Base-by-base conservation (phyloP, 2,797 vertebrate species). In the Tinamus major region DNA sequence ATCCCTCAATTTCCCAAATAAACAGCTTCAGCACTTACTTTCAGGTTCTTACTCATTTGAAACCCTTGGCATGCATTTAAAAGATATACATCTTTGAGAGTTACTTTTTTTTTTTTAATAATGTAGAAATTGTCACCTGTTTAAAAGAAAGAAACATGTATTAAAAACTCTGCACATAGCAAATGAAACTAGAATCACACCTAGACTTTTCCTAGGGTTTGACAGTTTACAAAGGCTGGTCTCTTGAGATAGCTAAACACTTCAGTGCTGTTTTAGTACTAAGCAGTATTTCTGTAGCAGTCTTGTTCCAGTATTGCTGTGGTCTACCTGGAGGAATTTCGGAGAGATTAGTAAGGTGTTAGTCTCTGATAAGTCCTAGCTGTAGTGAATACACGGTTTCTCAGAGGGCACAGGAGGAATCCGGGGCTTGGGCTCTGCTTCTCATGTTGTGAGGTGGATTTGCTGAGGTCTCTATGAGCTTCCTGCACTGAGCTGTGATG, bases 341-440 rank as follows among this genome's bases (percentile, higher is more conserved):
- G 46, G 51, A 75, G 44, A 78, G 8, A 41, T 39, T 21, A 59
- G 33, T 20, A 62, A 79, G 17, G 12, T 83, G 10, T 65, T 79
- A 2, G 26, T 17, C 19, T 82, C 26, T 59, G 20, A 1, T 63
- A 59, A 68, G 6, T 72, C 10, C 20, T 33, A 2, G 1, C 48
- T 63, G 8, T 62, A 48, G 39, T 41, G 70, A 79, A 59, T 39
- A 53, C 15, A 14, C n/a, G 23, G 11, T 42, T 83, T 67, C 55
- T 88, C 65, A 49, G 20, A 7, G 19, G 13, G 5, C n/a, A 41
- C 13, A 44, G 64, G 27, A 89, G 35, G 78, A 79, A 75, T 13
- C 2, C 10, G 51, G 2, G 4, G 1, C 7, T 74, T 61, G 19
- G 3, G 35, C 4, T 10, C 65, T 46, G 4, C 19, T 8, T 35